Base-by-base conservation (phyloP, 2,888 invertebrate species). In the Bellardia bayeri region DNA sequence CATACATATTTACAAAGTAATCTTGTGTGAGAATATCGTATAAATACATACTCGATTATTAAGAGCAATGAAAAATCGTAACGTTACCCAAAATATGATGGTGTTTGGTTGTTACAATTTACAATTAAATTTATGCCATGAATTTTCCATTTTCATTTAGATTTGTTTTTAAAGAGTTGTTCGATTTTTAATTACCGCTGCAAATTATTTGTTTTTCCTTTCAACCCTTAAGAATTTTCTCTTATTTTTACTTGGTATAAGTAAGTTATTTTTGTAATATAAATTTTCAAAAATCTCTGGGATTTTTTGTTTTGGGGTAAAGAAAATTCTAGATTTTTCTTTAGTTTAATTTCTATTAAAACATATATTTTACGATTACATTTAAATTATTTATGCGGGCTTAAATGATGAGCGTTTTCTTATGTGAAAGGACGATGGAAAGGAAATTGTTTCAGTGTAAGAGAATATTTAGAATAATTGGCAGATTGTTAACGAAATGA, bases 81-180 rank as follows among this genome's bases (percentile, higher is more conserved):
- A 56, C 45, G 23, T 72, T 81, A 54, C 23, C 11, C 71, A 71
- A 63, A 54, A 61, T 79, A 63, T 88, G 89, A 91, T 91, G 91
- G 91, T 90, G 89, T 89, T 75, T 75, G 56, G 37, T 68, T 71
- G 80, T 76, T 64, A 69, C 58, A 83, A 76, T 81, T 83, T 78
- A 72, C 87, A 84, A 81, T 83, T 81, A 72, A 84, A 84, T 80
- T 72, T 49, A 37, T 64, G 45, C 80, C 66, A 33, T 45, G 13
- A 14, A 63, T 56, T 68, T 56, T n/a, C 1, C 37, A 75, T 68
- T 74, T 72, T 68, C 33, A 45, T 72, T 69, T 45, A 33, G 33
- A 33, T 76, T 66, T 45, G 7, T 4, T 37, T 75, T 75, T 68
- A 80, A 80, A 85, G 54, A 80, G 74, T 75, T 80, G 54, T 72